phyloP scores from a whole-genome alignment of 2,797 vertebrate species.

The Apogon talboti region DNA sequence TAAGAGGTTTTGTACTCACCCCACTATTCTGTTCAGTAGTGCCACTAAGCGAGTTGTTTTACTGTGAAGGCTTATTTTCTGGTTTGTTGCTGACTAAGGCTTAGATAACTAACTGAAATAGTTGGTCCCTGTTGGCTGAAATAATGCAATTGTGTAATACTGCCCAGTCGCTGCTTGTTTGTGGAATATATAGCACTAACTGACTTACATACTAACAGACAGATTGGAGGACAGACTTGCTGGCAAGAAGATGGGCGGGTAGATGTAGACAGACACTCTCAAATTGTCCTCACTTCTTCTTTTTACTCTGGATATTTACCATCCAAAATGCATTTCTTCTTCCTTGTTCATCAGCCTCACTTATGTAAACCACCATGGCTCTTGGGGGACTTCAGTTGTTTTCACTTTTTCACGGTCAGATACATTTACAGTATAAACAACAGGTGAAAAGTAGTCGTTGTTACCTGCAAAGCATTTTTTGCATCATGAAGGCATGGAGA shows the following conservation, averaged over 20 bases:
- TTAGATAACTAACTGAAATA: slow-evolving; percentile 42
- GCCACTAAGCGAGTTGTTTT: slow-evolving; percentile 30
- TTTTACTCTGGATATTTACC: slow-evolving; percentile 6
- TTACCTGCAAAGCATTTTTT: no score
- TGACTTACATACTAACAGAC: slow-evolving; percentile 49
- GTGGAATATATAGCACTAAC: slow-evolving; percentile 35
- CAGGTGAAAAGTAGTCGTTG: no score
- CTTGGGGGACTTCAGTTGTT: no score
- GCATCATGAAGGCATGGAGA: no score
- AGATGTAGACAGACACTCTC: slow-evolving; percentile 75
- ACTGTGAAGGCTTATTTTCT: slow-evolving; percentile 34
- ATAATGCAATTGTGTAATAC: slow-evolving; percentile 30
- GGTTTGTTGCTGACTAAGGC: slow-evolving; percentile 31
- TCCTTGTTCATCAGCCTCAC: slow-evolving; percentile 10
- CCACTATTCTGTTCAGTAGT: slow-evolving; percentile 18
- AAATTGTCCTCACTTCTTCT: slow-evolving; percentile 22
- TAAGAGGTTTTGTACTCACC: slow-evolving; percentile 16
- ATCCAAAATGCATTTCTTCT: neutral
- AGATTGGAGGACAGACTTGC: slow-evolving; percentile 71
- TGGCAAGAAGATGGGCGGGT: slow-evolving; percentile 72
- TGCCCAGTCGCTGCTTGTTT: slow-evolving; percentile 46
- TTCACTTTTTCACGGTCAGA: no score
- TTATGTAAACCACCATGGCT: neutral
- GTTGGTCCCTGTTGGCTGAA: slow-evolving; percentile 31
- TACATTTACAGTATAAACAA: no score